phyloP scores from a whole-genome alignment of 2,113 vertebrate genomes.

The Actinemys pallida region DNA sequence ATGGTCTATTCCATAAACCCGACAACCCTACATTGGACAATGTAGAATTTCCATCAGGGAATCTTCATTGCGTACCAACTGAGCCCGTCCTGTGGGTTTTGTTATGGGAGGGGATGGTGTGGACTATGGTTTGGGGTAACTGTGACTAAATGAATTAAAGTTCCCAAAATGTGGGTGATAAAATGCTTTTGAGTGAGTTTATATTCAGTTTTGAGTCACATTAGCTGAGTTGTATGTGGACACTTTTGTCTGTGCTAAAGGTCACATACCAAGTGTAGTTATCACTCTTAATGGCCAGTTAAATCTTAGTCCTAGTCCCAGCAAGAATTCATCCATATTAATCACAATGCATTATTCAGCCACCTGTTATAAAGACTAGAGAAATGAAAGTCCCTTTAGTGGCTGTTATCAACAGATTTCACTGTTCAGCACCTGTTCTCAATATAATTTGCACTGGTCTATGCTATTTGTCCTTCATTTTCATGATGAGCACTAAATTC shows the following conservation, averaged over 20 bases:
- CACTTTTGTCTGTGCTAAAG: neutral
- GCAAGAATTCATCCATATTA: neutral
- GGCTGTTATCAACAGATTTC: neutral
- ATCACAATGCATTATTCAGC: neutral
- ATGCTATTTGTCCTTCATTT: neutral
- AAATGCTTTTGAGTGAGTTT: neutral
- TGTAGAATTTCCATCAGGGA: too few species aligned
- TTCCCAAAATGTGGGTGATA: neutral
- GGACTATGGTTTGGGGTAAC: neutral
- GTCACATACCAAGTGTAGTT: neutral
- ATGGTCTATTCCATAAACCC: too few species aligned
- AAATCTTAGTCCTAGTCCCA: neutral
- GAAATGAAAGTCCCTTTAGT: neutral
- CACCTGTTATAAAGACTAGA: fast-evolving
- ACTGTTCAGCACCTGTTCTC: neutral
- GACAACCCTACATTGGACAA: too few species aligned
- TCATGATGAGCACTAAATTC: neutral
- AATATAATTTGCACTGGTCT: neutral
- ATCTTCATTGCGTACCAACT: too few species aligned
- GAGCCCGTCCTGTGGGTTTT: too few species aligned
- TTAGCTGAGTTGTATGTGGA: neutral
- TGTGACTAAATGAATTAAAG: neutral
- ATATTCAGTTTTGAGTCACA: neutral
- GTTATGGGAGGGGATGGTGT: neutral
- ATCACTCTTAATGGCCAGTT: neutral